Percentiles rank a stretch among this genome's conserved stretches.
These are phyloP conservation scores for Zhuqinia jingwanae DNA, from an alignment of 2,888 invertebrate genomes.

Conservation along the genomic window DNA sequence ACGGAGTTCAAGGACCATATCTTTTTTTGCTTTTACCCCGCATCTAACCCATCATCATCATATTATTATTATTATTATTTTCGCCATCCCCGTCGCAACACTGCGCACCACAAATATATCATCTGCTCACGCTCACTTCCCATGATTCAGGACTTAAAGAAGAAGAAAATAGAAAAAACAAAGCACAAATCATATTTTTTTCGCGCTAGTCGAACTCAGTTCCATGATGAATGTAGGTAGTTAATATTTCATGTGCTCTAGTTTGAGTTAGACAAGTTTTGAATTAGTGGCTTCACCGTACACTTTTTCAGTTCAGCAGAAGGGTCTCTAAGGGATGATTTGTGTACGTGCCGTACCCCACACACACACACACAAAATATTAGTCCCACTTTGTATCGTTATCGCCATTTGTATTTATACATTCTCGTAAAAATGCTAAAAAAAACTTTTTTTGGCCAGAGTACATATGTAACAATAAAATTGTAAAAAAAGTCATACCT, in stretches of 20 bases:
- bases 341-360: too few species aligned
- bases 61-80: not conserved
- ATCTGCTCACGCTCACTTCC: slow-evolving; percentile 53
- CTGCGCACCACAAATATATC: slow-evolving; percentile 47
- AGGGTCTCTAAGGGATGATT: too few species aligned
- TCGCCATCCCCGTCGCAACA: not conserved
- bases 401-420: too few species aligned
- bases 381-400: too few species aligned
- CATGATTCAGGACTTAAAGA: slow-evolving; percentile 52
- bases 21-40: not conserved
- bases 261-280: slow-evolving; percentile 38
- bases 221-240: slow-evolving; percentile 49
- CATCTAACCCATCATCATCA: not conserved
- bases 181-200: slow-evolving; percentile 65
- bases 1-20: not conserved
- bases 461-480: too few species aligned
- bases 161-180: slow-evolving; percentile 48
- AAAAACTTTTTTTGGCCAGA: too few species aligned
- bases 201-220: not conserved
- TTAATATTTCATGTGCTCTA: slow-evolving; percentile 37
- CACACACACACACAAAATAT: too few species aligned
- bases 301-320: not conserved
- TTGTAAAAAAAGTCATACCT: too few species aligned
- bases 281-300: slow-evolving; percentile 3
- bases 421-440: too few species aligned